phyloP scores from a whole-genome alignment of 2,888 invertebrate genomes.

The Drosophila diplacantha region DNA sequence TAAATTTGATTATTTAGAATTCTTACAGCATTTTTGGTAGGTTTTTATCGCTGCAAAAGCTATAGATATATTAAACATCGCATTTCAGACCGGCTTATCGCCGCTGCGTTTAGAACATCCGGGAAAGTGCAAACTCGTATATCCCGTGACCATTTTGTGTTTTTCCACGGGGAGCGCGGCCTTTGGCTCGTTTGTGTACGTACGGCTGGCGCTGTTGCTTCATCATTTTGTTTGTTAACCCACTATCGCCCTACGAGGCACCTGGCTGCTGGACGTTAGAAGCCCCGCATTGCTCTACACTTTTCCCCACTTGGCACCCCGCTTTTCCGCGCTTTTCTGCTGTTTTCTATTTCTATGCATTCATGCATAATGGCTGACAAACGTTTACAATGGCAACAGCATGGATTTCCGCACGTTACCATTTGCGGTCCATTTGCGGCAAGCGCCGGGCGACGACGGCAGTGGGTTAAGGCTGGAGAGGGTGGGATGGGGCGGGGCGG shows the following conservation, averaged over 20 bases:
- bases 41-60: not conserved
- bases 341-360: constrained; percentile 65
- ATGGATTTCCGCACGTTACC: constrained; percentile 69
- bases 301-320: not conserved
- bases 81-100: constrained; percentile 14
- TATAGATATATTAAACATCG: not conserved
- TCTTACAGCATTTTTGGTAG: not conserved
- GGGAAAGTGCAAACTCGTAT: constrained; percentile 17
- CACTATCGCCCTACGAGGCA: constrained; percentile 29
- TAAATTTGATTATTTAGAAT: not conserved
- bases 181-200: constrained; percentile 32
- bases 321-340: constrained; percentile 11
- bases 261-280: constrained; percentile 34
- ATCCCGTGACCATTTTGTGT: constrained; percentile 21
- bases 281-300: not conserved
- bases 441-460: constrained; percentile 3
- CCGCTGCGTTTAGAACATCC: constrained; percentile 16
- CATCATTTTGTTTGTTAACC: constrained; percentile 57
- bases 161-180: constrained; percentile 33
- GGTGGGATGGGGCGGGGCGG: constrained; percentile 7
- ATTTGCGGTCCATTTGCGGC: constrained; percentile 69
- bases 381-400: constrained; percentile 69
- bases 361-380: constrained; percentile 70
- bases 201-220: constrained; percentile 42
- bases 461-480: not conserved